Base-by-base conservation (phyloP, 2,888 invertebrate species). In the Lissocephala sabroskyi region DNA sequence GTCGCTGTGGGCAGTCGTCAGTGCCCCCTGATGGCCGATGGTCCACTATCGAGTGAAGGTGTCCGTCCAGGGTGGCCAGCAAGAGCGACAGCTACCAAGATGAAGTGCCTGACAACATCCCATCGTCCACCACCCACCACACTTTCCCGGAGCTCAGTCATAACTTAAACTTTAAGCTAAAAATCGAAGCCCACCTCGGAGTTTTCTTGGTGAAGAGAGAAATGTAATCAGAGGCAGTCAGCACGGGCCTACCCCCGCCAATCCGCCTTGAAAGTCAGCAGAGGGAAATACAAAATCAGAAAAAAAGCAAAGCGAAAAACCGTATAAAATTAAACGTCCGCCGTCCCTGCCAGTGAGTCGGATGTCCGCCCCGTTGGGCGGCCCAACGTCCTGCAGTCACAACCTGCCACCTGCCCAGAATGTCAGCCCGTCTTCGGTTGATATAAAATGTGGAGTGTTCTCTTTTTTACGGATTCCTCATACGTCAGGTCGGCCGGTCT, bases 401-500 rank as follows among this genome's bases (percentile, higher is more conserved):
- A 40, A 13, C n/a, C 9, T 10, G 10, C 6, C n/a, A 19, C n/a
- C 2, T 19, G n/a, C 10, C 16, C n/a, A 18, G n/a, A 11, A n/a
- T n/a, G 23, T n/a, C 4, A 23, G 11, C 11, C 39, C n/a, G 19
- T 41, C 17, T 10, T 19, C n/a, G 40, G 10, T 13, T 16, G 17
- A 16, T 16, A 45, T 44, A 35, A 28, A 37, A 19, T 37, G 37
- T n/a, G 6, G 26, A 13, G 14, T 26, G 19, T 39, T 56, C n/a
- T 42, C 32, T 26, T 42, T 51, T 37, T 55, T 44, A 43, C 52
- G 52, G 49, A 68, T 76, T 56, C 56, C 61, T 56, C 62, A 77
- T 71, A 71, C 70, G 64, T 62, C 66, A 66, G 52, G 59, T 77
- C 52, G 57, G 45, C 50, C 36, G 35, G 23, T 3, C 7, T 23